Conservation (phyloP, 1,140 invertebrate genomes). For the Brachionus paranguensis region DNA sequence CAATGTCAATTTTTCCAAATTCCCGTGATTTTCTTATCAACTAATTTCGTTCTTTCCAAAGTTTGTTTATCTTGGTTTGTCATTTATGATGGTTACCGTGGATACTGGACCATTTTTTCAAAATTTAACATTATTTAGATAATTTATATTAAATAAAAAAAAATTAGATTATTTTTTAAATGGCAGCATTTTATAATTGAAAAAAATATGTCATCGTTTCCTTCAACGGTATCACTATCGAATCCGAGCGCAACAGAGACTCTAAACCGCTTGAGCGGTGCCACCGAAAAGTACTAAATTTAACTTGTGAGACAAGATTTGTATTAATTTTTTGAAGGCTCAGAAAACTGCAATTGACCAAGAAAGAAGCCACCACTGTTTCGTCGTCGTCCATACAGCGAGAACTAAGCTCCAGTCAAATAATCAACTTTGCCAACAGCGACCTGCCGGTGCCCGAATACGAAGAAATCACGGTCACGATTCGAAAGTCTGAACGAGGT, state of each 20-base stretch:
- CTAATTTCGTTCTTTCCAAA: not conserved
- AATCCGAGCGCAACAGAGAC: not conserved
- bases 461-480: slow-evolving; percentile 24
- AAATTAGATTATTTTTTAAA: not conserved
- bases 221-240: not conserved
- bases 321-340: not conserved
- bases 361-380: slow-evolving; percentile 33
- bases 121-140: not conserved
- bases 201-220: slow-evolving; percentile 18
- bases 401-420: not conserved
- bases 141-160: not conserved
- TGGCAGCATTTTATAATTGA: not conserved
- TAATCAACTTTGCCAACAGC: not conserved
- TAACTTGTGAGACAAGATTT: not conserved
- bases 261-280: slow-evolving; percentile 13
- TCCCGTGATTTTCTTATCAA: not conserved
- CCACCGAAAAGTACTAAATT: not conserved
- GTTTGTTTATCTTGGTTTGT: not conserved
- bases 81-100: not conserved
- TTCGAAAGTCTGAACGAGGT: slow-evolving; percentile 19
- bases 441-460: not conserved
- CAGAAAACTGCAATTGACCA: slow-evolving; percentile 13
- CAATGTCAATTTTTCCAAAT: not conserved
- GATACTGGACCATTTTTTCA: not conserved
- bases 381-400: not conserved